These are phyloP conservation scores for Himalopsyche japonica DNA, from an alignment of 2,888 invertebrate genomes.

Conservation along the genomic window DNA sequence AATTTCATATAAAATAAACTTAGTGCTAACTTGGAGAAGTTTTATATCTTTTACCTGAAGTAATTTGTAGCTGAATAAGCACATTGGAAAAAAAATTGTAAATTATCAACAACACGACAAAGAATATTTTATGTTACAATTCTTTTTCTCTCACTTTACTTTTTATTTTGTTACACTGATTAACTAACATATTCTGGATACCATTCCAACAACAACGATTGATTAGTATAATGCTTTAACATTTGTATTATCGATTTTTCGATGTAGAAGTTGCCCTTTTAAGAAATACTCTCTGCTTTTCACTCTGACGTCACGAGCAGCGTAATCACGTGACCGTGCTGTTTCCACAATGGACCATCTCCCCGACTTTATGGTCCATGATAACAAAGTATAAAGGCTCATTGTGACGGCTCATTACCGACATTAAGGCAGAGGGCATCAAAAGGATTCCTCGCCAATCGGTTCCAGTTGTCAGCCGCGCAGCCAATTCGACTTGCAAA, in stretches of 20 bases:
- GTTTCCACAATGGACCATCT: neutral
- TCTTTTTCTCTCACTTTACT: no score
- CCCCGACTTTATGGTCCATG: slow-evolving; percentile 16
- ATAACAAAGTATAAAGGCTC: slow-evolving; percentile 36
- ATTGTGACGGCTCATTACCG: slow-evolving; percentile 36
- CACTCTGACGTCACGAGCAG: neutral
- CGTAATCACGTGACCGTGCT: neutral
- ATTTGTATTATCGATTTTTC: neutral
- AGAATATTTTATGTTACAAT: no score
- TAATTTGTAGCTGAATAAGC: no score
- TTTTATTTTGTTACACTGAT: no score
- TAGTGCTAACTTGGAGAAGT: no score
- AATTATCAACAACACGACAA: no score
- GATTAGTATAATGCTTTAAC: no score
- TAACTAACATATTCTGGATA: no score
- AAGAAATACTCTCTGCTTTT: neutral
- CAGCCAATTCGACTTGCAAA: slow-evolving; percentile 23
- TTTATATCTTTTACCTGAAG: no score
- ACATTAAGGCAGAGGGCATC: slow-evolving; percentile 25
- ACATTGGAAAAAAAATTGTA: no score
- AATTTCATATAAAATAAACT: no score
- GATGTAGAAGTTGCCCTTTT: neutral
- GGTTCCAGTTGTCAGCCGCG: slow-evolving; percentile 38
- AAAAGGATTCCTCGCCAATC: slow-evolving; percentile 37
- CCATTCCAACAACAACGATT: no score